Conservation (phyloP, 2,113 vertebrate genomes). For the Lepus europaeus region DNA sequence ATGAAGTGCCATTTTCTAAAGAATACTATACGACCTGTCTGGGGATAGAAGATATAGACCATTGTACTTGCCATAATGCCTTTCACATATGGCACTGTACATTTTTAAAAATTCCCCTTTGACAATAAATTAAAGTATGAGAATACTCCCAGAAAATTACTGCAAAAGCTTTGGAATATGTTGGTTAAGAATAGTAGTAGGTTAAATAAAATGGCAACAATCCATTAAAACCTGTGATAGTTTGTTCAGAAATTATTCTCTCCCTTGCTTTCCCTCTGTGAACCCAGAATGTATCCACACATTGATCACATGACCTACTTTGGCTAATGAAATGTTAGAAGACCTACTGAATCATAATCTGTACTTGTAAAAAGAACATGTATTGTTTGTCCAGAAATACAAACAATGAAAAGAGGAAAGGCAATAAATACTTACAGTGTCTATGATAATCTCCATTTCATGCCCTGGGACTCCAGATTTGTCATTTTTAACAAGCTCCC, state of each 20-base stretch:
- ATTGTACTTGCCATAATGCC: background rate
- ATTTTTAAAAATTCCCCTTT: background rate
- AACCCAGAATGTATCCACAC: background rate
- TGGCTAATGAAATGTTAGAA: background rate
- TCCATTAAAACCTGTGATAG: background rate
- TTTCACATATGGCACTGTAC: background rate
- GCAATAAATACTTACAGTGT: background rate
- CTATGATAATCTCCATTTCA: background rate
- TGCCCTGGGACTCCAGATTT: slow-evolving; percentile 4
- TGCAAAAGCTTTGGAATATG: background rate
- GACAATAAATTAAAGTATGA: background rate
- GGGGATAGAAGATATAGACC: background rate
- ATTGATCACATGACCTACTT: background rate
- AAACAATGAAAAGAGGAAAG: background rate
- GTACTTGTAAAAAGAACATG: background rate
- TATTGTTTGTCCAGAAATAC: background rate
- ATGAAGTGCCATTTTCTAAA: background rate
- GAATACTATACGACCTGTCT: background rate
- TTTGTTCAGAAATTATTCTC: background rate
- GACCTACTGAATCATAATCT: background rate
- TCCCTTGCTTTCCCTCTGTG: background rate
- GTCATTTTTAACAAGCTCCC: slow-evolving; percentile 65
- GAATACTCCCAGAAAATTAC: background rate
- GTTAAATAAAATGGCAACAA: background rate
- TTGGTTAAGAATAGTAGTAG: background rate